Base-by-base conservation (phyloP, 2,888 invertebrate genomes). In the Girardia tigrina region DNA sequence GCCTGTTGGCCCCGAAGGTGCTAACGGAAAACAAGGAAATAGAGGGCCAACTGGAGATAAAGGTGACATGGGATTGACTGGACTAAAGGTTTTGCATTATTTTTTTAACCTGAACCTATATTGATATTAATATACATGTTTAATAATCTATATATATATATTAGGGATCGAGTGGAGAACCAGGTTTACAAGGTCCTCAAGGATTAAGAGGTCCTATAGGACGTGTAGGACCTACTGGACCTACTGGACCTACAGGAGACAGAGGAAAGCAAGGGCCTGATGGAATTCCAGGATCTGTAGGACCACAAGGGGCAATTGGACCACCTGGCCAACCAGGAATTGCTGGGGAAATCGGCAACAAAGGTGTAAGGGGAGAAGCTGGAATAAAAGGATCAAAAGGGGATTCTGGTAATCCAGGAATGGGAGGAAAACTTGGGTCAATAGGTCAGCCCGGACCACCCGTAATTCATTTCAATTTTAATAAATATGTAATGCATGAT, bases 151-250 rank as follows among this genome's bases (percentile, higher is more conserved):
- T n/a, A n/a, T n/a, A n/a, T n/a, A n/a, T n/a, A n/a, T n/a, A n/a
- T n/a, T 20, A 56, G 56, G 56, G 56, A 56, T 56, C 56, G n/a
- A 56, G 23, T 56, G 56, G 56, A n/a, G 56, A 56, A 16, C 56
- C 56, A 20, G 56, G 56, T 56, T 56, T 56, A 56, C 56, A 56
- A 56, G 56, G 56, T n/a, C 56, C 56, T 4, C 56, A 56, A 56
- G 56, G 56, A 12, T 8, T 56, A 56, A 4, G 56, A 56, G 56
- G 56, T 12, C n/a, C 56, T 23, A n/a, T 4, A 20, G 56, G 56
- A 20, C 56, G 56, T 12, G 56, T 56, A 20, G 56, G 56, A 20
- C 56, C 56, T 56, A n/a, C 56, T 56, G 56, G 56, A 20, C 4
- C n/a, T 20, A n/a, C n/a, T 6, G 56, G 56, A 56, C 56, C 56